phyloP scores from a whole-genome alignment of 2,113 vertebrate species.

The Calidris pygmaea region DNA sequence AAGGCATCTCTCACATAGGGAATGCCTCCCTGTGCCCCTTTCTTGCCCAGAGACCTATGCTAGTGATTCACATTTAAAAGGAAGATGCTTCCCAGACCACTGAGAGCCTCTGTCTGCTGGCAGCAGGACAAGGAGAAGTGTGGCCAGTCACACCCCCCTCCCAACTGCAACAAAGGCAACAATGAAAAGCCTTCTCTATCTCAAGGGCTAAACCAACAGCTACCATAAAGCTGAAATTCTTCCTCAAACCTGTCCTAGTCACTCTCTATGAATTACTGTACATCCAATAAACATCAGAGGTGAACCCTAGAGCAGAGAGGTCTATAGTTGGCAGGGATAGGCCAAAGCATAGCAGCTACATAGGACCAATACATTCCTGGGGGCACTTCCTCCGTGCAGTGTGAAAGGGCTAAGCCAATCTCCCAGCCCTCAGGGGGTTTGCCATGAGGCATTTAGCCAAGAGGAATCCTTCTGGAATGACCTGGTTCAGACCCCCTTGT shows the following conservation, averaged over 20 bases:
- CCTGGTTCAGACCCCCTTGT: not conserved
- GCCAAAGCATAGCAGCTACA: not conserved
- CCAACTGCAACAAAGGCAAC: not conserved
- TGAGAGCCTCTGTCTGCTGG: not conserved
- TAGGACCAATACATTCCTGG: not conserved
- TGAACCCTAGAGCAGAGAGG: not conserved
- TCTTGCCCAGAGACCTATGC: not conserved
- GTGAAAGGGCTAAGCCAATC: not conserved
- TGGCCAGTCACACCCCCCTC: not conserved
- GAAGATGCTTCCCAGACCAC: conserved; percentile 33
- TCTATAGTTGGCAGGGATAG: not conserved
- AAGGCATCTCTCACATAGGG: not conserved
- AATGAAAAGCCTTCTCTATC: not conserved
- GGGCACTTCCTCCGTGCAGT: not conserved
- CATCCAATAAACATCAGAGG: accelerated
- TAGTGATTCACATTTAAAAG: conserved; percentile 61
- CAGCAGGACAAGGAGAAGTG: not conserved
- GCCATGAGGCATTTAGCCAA: not conserved
- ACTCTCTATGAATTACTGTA: not conserved
- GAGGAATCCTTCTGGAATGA: not conserved
- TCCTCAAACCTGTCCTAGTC: not conserved
- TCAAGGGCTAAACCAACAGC: not conserved
- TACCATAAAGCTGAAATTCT: not conserved
- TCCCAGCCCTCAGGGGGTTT: not conserved
- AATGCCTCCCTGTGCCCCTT: not conserved